These are phyloP conservation scores for Ceratina australensis DNA, from an alignment of 1,140 invertebrate genomes.

Conservation along the genomic window DNA sequence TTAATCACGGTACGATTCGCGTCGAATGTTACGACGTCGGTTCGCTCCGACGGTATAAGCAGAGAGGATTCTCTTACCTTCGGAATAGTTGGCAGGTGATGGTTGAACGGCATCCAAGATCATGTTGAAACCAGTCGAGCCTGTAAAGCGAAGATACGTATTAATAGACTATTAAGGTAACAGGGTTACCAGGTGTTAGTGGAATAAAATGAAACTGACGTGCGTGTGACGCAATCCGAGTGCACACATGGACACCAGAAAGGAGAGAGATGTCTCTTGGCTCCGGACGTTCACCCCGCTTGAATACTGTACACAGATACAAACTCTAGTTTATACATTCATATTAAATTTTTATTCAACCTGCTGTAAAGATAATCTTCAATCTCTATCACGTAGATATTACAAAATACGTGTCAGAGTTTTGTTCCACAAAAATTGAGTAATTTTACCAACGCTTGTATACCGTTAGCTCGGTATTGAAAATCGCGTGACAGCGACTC, in stretches of 20 bases:
- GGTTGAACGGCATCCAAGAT: conserved; percentile 46
- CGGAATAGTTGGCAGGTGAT: conserved; percentile 48
- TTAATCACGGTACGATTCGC: not conserved
- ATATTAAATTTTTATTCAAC: too few relatives aligned
- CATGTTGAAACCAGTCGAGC: conserved; percentile 39
- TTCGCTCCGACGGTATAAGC: conserved; percentile 38
- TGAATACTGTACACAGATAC: too few relatives aligned
- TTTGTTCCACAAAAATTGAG: too few relatives aligned
- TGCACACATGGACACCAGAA: not conserved
- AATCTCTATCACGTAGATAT: too few relatives aligned
- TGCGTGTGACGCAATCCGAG: not conserved
- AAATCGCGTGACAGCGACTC: conserved; percentile 20
- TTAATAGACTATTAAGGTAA: conserved; percentile 55
- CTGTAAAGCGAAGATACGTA: conserved; percentile 37
- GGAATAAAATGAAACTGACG: not conserved
- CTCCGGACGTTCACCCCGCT: not conserved
- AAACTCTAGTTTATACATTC: too few relatives aligned
- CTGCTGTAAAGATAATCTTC: too few relatives aligned
- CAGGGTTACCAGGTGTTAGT: conserved; percentile 35
- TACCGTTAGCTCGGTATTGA: not conserved
- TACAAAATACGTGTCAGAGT: too few relatives aligned
- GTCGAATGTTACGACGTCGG: not conserved
- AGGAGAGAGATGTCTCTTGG: too few relatives aligned
- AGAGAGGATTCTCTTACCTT: conserved; percentile 23
- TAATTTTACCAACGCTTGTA: not conserved